A percentile compares a stretch with the other conserved stretches of the same genome.
Conservation (phyloP, 2,797 vertebrate species). For the Rhincodon typus region DNA sequence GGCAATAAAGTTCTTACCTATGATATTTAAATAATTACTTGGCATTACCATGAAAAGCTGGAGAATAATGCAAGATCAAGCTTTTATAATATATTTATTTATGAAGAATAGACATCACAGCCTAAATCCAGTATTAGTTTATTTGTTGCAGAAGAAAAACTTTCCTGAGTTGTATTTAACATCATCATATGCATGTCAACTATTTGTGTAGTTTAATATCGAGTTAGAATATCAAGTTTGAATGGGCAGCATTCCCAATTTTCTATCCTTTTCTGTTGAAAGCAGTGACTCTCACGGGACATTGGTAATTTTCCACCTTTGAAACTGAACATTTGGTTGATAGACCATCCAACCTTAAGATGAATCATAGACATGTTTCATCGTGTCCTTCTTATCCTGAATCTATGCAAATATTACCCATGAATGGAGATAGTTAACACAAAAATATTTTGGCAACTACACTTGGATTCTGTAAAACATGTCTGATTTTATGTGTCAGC, state of each 20-base stretch:
- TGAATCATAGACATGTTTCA: neutral
- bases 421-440: neutral
- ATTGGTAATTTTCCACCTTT: neutral
- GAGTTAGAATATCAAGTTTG: neutral
- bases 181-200: neutral
- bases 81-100: neutral
- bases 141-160: neutral
- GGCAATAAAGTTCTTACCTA: neutral
- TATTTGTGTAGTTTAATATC: too few relatives aligned
- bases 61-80: neutral
- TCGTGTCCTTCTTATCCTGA: neutral
- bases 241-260: neutral
- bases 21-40: neutral
- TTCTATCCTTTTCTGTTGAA: neutral
- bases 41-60: neutral
- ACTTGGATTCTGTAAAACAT: conserved; percentile 35
- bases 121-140: neutral
- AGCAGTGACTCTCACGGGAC: neutral
- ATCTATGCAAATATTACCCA: neutral
- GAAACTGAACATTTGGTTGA: neutral
- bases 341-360: neutral
- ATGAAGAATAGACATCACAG: neutral
- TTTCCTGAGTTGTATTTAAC: neutral
- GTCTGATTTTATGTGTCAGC: neutral
- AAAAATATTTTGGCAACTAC: neutral